Evolutionary conservation across 2,113 vertebrate genomes (phyloP).

Genomic region (Aspidoscelis tigris): DNA sequence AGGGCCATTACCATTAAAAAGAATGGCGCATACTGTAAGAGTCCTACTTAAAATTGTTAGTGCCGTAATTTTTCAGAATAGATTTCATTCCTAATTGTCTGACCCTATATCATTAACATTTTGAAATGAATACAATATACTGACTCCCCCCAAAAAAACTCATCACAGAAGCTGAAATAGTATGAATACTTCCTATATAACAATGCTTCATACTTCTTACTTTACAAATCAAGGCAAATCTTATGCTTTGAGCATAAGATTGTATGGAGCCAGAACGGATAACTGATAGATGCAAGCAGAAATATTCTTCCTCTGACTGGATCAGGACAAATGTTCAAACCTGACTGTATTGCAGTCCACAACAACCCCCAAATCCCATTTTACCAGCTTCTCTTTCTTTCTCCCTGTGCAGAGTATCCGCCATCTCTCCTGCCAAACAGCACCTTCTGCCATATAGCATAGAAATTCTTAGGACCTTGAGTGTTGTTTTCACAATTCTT

Average conservation of each 20-base stretch:
- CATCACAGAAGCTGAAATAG: no score
- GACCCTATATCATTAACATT: background rate
- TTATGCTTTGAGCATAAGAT: background rate
- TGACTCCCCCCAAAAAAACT: no score
- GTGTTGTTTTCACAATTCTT: constrained; percentile 7
- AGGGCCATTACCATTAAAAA: no score
- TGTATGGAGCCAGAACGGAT: background rate
- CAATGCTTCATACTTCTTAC: background rate
- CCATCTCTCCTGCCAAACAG: background rate
- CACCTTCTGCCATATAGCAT: background rate
- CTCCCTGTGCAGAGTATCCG: constrained; percentile 9
- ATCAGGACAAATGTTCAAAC: background rate
- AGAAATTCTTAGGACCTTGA: constrained; percentile 33
- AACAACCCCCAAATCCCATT: constrained; percentile 16
- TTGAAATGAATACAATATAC: background rate
- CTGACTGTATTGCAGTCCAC: constrained; percentile 36
- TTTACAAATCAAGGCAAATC: background rate
- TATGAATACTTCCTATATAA: no score
- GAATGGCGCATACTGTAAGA: no score
- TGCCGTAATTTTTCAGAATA: background rate
- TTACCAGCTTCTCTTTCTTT: constrained; percentile 36
- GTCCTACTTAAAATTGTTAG: background rate
- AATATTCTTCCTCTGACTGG: background rate
- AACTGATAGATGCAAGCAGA: background rate
- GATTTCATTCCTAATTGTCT: no score